phyloP scores from a whole-genome alignment of 2,888 invertebrate species.

The Clunio marinus region DNA sequence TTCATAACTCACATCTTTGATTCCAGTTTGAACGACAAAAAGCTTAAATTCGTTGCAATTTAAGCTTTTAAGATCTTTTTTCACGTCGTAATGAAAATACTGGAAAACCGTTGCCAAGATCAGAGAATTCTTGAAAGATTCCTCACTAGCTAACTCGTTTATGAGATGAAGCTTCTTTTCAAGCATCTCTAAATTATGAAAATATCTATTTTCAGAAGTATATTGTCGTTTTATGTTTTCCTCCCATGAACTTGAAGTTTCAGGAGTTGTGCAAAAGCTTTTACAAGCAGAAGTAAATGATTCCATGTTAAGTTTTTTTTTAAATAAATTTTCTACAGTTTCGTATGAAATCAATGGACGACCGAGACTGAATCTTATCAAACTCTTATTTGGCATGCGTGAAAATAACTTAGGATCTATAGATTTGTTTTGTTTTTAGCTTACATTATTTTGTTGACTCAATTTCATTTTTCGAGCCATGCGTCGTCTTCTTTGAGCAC shows the following conservation, averaged over 20 bases:
- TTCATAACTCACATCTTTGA: conserved; percentile 31
- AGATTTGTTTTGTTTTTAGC: too few relatives aligned
- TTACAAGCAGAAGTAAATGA: neutral
- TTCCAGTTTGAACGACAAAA: conserved; percentile 28
- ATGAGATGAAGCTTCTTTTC: conserved; percentile 24
- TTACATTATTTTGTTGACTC: too few relatives aligned
- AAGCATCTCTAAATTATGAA: conserved; percentile 30
- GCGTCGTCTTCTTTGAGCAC: too few relatives aligned
- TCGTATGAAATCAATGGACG: too few relatives aligned
- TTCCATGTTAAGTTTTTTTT: too few relatives aligned
- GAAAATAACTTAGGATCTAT: too few relatives aligned
- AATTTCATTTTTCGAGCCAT: too few relatives aligned
- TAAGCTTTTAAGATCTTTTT: neutral
- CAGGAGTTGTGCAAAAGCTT: neutral
- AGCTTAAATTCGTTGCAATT: conserved; percentile 31
- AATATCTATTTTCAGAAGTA: neutral
- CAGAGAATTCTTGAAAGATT: neutral
- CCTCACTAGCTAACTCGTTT: neutral
- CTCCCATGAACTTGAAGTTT: neutral
- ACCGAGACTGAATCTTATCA: too few relatives aligned
- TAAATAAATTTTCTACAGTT: too few relatives aligned
- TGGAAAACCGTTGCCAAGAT: conserved; percentile 29
- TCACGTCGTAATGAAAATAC: conserved; percentile 26
- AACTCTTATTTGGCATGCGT: too few relatives aligned
- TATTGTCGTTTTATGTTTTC: neutral